Evolutionary conservation across 1,140 invertebrate genomes (phyloP), one percentile per base, ranked within the genome.

Genomic region (Drosophila mauritiana): DNA sequence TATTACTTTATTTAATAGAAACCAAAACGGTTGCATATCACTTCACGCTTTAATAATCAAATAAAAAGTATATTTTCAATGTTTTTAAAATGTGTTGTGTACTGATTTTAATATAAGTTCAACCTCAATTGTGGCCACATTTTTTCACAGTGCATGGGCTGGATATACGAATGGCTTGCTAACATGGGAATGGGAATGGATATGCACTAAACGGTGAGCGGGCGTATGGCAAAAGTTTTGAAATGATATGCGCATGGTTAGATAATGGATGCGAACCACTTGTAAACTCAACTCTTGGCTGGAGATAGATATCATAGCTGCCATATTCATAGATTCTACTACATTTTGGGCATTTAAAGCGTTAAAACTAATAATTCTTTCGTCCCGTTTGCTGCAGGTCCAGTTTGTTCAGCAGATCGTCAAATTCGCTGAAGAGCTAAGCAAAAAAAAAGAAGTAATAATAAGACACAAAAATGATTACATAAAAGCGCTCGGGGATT

Each of bases 381-480:
- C 78, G 78, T 39, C 61, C 31, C 43, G 63, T 59, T 48, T 80
- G 79, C 48, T 83, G 79, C 59, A 91, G 76, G 34, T 91, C 75
- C 52, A 91, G 85, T 57, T 91, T 86, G 57, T 80, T 82, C 36
- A 92, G 78, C 36, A 92, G 76, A 58, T 91, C 80, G 65, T 92
- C 83, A 54, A 92, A 91, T 42, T 91, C 91, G 45, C 83, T 92
- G 49, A 82, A 92, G 20, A 92, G 89, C 91, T 92, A 53, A 37
- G 1, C 1, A 12, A 15, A 37, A 37, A 22, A 25, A 10, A 1
- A 11, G 36, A 43, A 7, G n/a, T 49, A 52, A 27, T 6, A 27
- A 6, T 27, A 1, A 27, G 6, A 31, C 31, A 1, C 31, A 31
- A 31, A 10, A 8, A 31, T 8, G 31, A 31, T 31, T 8, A 31